Evolutionary conservation across 92 coral and sea anemone genomes (phyloP).

Genomic region (Actinernus sp.): DNA sequence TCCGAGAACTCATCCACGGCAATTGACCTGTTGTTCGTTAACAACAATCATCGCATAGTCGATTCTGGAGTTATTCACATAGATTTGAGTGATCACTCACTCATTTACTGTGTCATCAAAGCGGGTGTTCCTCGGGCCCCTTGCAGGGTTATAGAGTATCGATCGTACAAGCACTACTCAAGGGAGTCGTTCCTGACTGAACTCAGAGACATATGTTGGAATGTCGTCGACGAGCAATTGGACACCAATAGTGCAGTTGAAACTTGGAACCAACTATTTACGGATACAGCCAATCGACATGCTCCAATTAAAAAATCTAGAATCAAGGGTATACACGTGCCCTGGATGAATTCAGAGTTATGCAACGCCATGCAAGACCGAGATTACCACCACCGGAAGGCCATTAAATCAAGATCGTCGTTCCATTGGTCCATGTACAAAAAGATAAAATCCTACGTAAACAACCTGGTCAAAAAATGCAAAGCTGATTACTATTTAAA

Average conservation of each 20-base stretch:
- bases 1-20: constrained; percentile 25
- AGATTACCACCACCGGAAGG: no score
- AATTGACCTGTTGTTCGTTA: constrained; percentile 48
- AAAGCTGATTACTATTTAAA: no score
- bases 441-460: no score
- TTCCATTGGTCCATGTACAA: no score
- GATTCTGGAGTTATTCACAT: constrained; percentile 29
- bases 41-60: constrained; percentile 22
- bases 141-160: constrained; percentile 38
- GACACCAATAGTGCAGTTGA: constrained; percentile 35
- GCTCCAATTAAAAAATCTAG: not conserved
- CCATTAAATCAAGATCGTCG: no score
- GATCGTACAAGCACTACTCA: constrained; percentile 44
- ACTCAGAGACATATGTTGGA: constrained; percentile 40
- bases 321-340: no score
- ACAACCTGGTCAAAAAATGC: no score
- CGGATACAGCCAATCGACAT: not conserved
- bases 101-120: constrained; percentile 46
- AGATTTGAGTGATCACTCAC: constrained; percentile 32
- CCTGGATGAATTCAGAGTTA: no score
- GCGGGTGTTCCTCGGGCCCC: constrained; percentile 40
- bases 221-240: constrained; percentile 13
- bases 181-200: constrained; percentile 33
- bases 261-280: constrained; percentile 20
- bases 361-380: no score